phyloP scores from a whole-genome alignment of 2,797 vertebrate species.

The Glossophaga mutica region DNA sequence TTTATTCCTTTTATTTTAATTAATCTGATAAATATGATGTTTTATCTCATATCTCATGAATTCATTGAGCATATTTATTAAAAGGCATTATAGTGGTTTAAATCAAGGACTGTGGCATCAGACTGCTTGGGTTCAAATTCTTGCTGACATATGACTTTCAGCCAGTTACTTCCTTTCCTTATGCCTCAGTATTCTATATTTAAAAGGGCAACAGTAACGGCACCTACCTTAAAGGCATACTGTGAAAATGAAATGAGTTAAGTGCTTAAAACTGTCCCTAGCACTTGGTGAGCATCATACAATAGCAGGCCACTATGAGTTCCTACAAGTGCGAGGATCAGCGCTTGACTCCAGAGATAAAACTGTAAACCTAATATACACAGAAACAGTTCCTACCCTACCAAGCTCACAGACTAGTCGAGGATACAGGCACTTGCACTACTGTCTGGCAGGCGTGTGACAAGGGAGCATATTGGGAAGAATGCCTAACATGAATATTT shows the following conservation, averaged over 20 bases:
- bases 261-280: background rate
- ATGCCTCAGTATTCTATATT: background rate
- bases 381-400: background rate
- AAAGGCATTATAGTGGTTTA: constrained; percentile 4
- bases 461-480: background rate
- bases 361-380: background rate
- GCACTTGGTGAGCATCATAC: background rate
- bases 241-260: background rate
- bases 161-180: background rate
- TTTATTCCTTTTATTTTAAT: constrained; percentile 10
- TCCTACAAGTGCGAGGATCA: background rate
- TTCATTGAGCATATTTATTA: constrained; percentile 20
- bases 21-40: background rate
- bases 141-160: background rate
- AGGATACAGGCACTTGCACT: background rate
- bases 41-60: background rate
- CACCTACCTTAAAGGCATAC: background rate
- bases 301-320: background rate
- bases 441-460: background rate
- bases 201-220: background rate
- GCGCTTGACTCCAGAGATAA: background rate
- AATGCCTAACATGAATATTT: background rate
- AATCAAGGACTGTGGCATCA: background rate
- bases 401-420: background rate
- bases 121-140: background rate